A percentile compares a stretch with the other conserved stretches of the same genome.
phyloP scores from a whole-genome alignment of 2,888 invertebrate genomes.

The Rambutsinella grinnellia region DNA sequence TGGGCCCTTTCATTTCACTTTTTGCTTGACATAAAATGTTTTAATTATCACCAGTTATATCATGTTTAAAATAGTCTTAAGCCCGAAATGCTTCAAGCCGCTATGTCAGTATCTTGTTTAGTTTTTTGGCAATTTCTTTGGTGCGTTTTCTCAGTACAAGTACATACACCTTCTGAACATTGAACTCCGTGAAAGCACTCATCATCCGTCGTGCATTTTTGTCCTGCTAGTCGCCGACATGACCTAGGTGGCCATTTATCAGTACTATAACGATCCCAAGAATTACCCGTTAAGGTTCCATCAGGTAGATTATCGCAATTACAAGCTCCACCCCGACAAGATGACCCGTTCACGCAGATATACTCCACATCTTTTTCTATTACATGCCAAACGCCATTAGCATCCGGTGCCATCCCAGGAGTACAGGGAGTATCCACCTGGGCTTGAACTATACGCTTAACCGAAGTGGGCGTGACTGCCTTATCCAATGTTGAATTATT shows the following conservation, averaged over 20 bases:
- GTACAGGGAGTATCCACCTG: constrained; percentile 33
- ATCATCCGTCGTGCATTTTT: constrained; percentile 25
- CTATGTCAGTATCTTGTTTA: constrained; percentile 37
- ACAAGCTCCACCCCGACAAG: constrained; percentile 44
- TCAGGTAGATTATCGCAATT: constrained; percentile 48
- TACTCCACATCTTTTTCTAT: constrained; percentile 48
- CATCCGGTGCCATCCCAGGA: constrained; percentile 30
- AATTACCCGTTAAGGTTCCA: constrained; percentile 37
- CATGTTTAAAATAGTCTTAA: too few relatives aligned
- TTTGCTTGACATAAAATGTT: too few relatives aligned
- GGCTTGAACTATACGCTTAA: constrained; percentile 21
- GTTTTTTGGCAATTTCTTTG: too few relatives aligned
- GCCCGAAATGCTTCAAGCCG: too few relatives aligned
- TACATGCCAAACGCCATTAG: constrained; percentile 40
- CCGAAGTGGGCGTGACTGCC: too few relatives aligned
- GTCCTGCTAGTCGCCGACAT: constrained; percentile 41
- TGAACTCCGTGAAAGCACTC: constrained; percentile 35
- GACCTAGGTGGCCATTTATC: constrained; percentile 15
- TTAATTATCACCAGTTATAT: too few relatives aligned
- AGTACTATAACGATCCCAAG: constrained; percentile 17
- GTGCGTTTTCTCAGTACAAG: constrained; percentile 27
- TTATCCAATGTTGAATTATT: too few relatives aligned
- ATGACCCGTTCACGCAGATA: constrained; percentile 27
- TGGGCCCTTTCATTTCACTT: too few relatives aligned
- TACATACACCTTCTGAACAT: constrained; percentile 36